Evolutionary conservation across 2,113 vertebrate genomes (phyloP).

Genomic region (Solea senegalensis): DNA sequence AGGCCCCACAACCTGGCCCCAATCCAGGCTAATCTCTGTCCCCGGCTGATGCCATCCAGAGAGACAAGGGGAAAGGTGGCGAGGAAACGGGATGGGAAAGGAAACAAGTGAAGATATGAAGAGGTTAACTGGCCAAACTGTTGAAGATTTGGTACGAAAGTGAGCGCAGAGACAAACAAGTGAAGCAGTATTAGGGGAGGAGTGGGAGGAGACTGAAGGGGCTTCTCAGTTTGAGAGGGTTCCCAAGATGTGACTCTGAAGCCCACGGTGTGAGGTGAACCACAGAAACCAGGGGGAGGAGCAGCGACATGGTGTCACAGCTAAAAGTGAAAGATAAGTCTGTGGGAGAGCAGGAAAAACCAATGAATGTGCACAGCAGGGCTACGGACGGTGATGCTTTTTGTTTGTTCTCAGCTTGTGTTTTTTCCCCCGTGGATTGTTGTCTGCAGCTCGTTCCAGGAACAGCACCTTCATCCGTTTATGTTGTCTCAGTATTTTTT

Average conservation of each 20-base stretch:
- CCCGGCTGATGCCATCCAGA: slow-evolving; percentile 62
- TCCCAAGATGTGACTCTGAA: slow-evolving; percentile 60
- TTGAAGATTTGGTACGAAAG: slow-evolving; percentile 45
- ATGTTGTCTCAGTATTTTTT: slow-evolving; percentile 4
- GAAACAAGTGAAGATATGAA: slow-evolving; percentile 8
- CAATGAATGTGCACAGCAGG: slow-evolving; percentile 26
- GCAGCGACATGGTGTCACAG: slow-evolving; percentile 28
- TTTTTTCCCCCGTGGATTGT: slow-evolving; percentile 35
- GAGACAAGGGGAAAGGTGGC: slow-evolving; percentile 20
- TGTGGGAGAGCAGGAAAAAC: slow-evolving; percentile 2
- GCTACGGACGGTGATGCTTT: slow-evolving; percentile 17
- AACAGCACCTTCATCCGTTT: slow-evolving; percentile 31
- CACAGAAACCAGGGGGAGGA: slow-evolving; percentile 53
- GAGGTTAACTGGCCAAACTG: slow-evolving; percentile 19
- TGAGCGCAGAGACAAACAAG: slow-evolving; percentile 31
- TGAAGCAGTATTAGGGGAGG: slow-evolving; percentile 8
- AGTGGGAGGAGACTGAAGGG: slow-evolving; percentile 52
- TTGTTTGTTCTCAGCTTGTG: slow-evolving; percentile 18
- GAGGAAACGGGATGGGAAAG: slow-evolving; percentile 1
- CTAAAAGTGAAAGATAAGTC: slow-evolving; percentile 41
- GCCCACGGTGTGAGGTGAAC: slow-evolving; percentile 64
- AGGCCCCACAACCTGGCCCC: slow-evolving; percentile 67
- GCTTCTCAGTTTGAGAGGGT: slow-evolving; percentile 61
- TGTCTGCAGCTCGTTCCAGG: slow-evolving; percentile 44
- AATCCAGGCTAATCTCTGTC: slow-evolving; percentile 74